Conservation (phyloP, 2,888 invertebrate genomes). For the Drosophila dives region DNA sequence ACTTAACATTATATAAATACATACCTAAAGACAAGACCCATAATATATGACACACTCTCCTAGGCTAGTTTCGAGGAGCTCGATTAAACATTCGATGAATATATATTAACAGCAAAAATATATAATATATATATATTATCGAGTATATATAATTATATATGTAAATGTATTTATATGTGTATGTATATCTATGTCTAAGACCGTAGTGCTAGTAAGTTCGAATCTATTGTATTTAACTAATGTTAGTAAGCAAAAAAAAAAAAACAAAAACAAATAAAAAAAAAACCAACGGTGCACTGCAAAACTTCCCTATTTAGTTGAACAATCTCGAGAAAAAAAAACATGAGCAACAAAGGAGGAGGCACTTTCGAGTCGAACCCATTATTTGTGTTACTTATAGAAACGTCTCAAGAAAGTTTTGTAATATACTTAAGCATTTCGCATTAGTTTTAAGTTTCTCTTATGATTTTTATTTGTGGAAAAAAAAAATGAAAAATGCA, state of each 20-base stretch:
- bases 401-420: constrained; percentile 37
- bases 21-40: constrained; percentile 28
- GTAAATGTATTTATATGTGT: constrained; percentile 64
- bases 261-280: constrained; percentile 13
- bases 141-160: constrained; percentile 39
- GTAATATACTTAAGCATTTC: constrained; percentile 71
- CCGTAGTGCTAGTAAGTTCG: constrained; percentile 66
- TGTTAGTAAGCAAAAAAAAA: constrained; percentile 50
- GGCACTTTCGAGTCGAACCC: constrained; percentile 8
- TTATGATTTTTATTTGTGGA: constrained; percentile 54
- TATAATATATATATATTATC: constrained; percentile 25
- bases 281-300: constrained; percentile 59
- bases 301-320: constrained; percentile 26
- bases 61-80: constrained; percentile 40
- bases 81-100: constrained; percentile 48
- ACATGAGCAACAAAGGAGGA: background rate
- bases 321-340: background rate
- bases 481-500: constrained; percentile 19
- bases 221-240: constrained; percentile 66
- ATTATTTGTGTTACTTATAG: constrained; percentile 30
- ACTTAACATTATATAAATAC: constrained; percentile 41
- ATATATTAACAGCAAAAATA: constrained; percentile 23
- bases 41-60: constrained; percentile 24
- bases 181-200: constrained; percentile 68
- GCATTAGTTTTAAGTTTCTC: constrained; percentile 66